Evolutionary conservation across 2,113 vertebrate species (phyloP).

Genomic region (Paralichthys olivaceus): DNA sequence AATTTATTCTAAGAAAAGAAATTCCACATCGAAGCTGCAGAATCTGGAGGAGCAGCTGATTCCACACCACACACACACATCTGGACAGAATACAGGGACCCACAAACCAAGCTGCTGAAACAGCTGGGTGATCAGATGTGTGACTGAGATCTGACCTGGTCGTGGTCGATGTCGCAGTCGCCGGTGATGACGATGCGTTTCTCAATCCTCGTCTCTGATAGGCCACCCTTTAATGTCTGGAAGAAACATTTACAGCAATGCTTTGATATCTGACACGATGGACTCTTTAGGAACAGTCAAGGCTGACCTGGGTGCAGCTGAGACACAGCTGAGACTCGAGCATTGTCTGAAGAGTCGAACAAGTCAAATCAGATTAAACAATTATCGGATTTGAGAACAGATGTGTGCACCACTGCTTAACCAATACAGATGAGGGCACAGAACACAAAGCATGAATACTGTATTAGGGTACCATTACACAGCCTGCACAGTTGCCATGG

Average conservation of each 20-base stretch:
- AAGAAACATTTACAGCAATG: background rate
- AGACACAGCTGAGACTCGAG: background rate
- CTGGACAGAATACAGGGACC: background rate
- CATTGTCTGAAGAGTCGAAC: background rate
- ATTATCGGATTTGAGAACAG: background rate
- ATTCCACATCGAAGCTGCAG: background rate
- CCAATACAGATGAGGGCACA: background rate
- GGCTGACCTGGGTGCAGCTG: background rate
- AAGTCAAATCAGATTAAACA: background rate
- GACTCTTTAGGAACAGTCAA: background rate
- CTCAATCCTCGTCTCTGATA: slow-evolving; percentile 98
- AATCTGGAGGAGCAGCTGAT: background rate
- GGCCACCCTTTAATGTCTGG: slow-evolving; percentile 88
- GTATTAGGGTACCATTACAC: background rate
- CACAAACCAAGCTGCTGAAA: background rate
- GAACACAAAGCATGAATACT: background rate
- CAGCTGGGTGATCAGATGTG: background rate
- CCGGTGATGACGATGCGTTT: slow-evolving; percentile 99
- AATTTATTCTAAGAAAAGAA: no score
- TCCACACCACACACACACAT: background rate
- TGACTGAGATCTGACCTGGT: slow-evolving; percentile 86
- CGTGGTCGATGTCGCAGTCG: slow-evolving; percentile 97
- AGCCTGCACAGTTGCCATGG: background rate
- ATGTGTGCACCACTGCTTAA: background rate
- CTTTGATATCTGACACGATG: background rate